Conservation (phyloP, 2,113 vertebrate genomes). For the Colossoma macropomum region DNA sequence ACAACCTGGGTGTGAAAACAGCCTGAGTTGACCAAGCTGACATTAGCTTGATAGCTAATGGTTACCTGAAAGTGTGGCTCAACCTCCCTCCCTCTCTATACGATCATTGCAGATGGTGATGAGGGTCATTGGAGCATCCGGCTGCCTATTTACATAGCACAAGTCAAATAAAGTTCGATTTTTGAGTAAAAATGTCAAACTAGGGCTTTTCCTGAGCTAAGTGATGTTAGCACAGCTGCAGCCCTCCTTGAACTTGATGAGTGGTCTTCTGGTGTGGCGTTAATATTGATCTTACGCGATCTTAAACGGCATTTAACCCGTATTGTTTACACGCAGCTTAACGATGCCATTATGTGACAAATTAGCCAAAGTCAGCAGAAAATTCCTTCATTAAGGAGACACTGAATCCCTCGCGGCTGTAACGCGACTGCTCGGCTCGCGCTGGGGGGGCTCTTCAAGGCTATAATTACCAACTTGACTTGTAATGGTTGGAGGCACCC, state of each 20-base stretch:
- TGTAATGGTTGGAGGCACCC: conserved; percentile 17
- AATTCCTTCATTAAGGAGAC: background rate
- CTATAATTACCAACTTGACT: conserved; percentile 35
- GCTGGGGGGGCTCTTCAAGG: background rate
- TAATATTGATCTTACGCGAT: background rate
- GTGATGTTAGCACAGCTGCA: background rate
- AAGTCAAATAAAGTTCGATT: too few species aligned
- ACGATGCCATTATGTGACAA: background rate
- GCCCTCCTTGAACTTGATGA: background rate
- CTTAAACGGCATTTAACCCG: background rate
- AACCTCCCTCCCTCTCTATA: too few species aligned
- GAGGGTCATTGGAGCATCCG: too few species aligned
- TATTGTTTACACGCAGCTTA: conserved; percentile 15
- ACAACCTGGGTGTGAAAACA: too few species aligned
- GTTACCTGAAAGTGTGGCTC: too few species aligned
- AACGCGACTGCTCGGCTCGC: conserved; percentile 11
- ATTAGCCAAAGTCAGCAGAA: conserved; percentile 35
- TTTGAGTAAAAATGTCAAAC: too few species aligned
- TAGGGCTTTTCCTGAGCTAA: too few species aligned
- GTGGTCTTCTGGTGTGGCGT: background rate
- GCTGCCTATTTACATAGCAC: too few species aligned
- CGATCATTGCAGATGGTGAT: too few species aligned
- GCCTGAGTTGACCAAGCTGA: too few species aligned
- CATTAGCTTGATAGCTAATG: too few species aligned
- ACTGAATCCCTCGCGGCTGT: background rate